Evolutionary conservation across 1,140 invertebrate species (phyloP).

Genomic region (Aricia agestis): DNA sequence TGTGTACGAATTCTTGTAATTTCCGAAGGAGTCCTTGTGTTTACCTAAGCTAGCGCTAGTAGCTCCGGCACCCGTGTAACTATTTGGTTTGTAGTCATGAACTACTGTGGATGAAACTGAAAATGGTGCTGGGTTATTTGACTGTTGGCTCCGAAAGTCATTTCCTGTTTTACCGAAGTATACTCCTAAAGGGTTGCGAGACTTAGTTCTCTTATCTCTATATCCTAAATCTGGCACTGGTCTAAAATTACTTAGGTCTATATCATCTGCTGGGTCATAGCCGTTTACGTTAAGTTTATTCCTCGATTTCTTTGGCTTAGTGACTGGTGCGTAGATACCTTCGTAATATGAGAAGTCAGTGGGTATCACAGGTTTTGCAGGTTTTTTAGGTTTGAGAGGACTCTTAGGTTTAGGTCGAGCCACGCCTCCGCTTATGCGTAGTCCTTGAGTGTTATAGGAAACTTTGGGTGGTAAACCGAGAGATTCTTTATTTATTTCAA

Average conservation of each 20-base stretch:
- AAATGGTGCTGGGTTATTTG: slow-evolving; percentile 48
- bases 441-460: slow-evolving; percentile 59
- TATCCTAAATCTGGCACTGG: slow-evolving; percentile 43
- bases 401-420: slow-evolving; percentile 45
- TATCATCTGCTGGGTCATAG: slow-evolving; percentile 39
- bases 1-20: slow-evolving; percentile 52
- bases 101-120: slow-evolving; percentile 54
- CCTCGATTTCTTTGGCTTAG: slow-evolving; percentile 40
- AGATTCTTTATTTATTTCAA: slow-evolving; percentile 52
- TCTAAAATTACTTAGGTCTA: slow-evolving; percentile 42
- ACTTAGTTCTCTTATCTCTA: slow-evolving; percentile 46
- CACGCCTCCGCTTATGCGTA: slow-evolving; percentile 42
- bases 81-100: slow-evolving; percentile 59
- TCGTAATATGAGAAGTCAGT: slow-evolving; percentile 64
- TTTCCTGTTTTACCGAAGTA: slow-evolving; percentile 42
- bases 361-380: slow-evolving; percentile 43
- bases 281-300: slow-evolving; percentile 35
- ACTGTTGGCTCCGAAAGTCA: slow-evolving; percentile 40
- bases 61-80: slow-evolving; percentile 32
- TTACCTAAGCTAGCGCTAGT: slow-evolving; percentile 36
- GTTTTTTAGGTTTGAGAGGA: slow-evolving; percentile 40
- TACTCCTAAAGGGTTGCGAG: slow-evolving; percentile 34
- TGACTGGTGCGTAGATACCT: slow-evolving; percentile 48
- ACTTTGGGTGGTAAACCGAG: slow-evolving; percentile 52
- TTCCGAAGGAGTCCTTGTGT: slow-evolving; percentile 45